A percentile compares a stretch with the other conserved stretches of the same genome.
phyloP scores from a whole-genome alignment of 2,888 invertebrate genomes.

The Eueremaeus valkanovi region DNA sequence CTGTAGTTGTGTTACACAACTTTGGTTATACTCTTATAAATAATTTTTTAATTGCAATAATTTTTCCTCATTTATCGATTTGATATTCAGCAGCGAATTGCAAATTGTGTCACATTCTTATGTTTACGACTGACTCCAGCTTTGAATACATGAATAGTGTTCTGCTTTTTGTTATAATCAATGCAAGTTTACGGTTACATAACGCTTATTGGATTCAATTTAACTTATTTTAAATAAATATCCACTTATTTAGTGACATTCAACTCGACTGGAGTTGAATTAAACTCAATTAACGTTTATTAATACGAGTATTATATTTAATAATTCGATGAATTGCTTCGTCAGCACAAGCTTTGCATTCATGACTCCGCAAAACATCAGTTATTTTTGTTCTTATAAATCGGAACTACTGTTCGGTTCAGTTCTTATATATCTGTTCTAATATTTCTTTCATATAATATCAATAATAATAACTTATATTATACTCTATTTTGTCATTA shows the following conservation, averaged over 20 bases:
- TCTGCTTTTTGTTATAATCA: background rate
- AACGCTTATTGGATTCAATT: no score
- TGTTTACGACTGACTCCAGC: background rate
- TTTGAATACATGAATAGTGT: background rate
- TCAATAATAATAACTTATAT: background rate
- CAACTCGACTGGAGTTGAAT: background rate
- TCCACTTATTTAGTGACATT: constrained; percentile 5
- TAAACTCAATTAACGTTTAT: background rate
- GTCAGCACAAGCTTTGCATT: background rate
- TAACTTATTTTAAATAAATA: background rate
- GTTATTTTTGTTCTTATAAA: background rate
- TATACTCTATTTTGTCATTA: constrained; percentile 18
- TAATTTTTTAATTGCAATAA: constrained; percentile 19
- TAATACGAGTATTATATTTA: background rate
- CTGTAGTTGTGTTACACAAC: background rate
- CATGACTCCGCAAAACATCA: constrained; percentile 14
- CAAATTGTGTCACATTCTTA: constrained; percentile 16
- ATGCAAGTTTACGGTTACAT: background rate
- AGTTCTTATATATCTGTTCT: no score
- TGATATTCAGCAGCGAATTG: constrained; percentile 10
- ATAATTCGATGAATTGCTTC: constrained; percentile 18
- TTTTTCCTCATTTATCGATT: constrained; percentile 34
- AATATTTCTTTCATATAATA: constrained; percentile 4
- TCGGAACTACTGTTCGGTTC: background rate
- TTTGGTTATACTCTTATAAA: background rate